These are phyloP conservation scores for Microtus ochrogaster DNA, from an alignment of 2,113 vertebrate species.

Conservation along the genomic window DNA sequence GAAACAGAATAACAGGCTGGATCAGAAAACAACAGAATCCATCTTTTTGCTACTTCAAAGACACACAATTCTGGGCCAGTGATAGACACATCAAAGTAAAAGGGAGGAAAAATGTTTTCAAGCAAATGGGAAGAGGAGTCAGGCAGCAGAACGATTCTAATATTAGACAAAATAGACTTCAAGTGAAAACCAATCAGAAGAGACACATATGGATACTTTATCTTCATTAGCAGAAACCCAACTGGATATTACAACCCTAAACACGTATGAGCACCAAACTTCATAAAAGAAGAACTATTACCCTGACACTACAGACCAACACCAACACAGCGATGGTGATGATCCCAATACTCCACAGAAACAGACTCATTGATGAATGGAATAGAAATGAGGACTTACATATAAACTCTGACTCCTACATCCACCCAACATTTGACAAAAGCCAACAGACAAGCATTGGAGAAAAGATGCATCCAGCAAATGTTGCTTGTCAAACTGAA, in stretches of 20 bases:
- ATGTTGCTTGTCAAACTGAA: background rate
- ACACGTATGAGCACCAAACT: background rate
- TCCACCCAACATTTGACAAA: background rate
- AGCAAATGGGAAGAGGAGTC: background rate
- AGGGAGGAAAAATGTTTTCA: background rate
- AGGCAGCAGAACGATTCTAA: background rate
- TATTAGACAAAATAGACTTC: background rate
- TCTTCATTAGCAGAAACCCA: background rate
- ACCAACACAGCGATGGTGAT: background rate
- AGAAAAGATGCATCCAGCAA: background rate
- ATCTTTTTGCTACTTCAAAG: background rate
- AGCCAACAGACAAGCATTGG: background rate
- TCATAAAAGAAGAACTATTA: background rate
- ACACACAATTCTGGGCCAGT: background rate
- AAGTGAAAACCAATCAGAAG: too few relatives aligned
- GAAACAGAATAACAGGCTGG: background rate
- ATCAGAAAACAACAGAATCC: background rate
- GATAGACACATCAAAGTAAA: background rate
- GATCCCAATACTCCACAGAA: background rate
- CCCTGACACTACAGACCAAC: background rate
- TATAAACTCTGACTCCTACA: background rate
- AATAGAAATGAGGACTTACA: background rate
- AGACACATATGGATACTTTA: background rate
- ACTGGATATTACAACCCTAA: background rate
- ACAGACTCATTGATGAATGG: background rate